Evolutionary conservation across 2,113 vertebrate species (phyloP), one percentile per base, ranked within the genome.

Genomic region (Trematocara marginatum): DNA sequence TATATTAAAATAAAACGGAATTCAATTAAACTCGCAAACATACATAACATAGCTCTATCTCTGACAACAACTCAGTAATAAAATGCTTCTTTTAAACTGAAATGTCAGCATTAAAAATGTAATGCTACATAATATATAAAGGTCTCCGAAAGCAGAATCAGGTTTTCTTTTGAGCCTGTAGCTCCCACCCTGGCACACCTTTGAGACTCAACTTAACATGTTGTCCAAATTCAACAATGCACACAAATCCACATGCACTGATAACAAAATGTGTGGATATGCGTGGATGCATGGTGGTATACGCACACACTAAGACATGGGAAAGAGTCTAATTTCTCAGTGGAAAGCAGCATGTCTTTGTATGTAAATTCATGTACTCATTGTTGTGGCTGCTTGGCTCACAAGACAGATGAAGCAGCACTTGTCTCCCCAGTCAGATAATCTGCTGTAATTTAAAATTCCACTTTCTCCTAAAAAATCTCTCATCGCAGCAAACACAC

Each of bases 341-440:
- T 34, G 11, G 5, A 78, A 79, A 45, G 34, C 16, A 26, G 4
- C 20, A 18, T 52, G 18, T 90, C 79, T 88, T 76, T 76, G 42
- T 35, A 66, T 3, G 2, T 9, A 6, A 54, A 61, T 35, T 86
- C 18, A 53, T 80, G 54, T 64, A 80, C 79, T 83, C n/a, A 81
- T 80, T 49, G 10, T 57, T 10, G 42, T 4, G 6, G 56, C 61
- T n/a, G 4, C 23, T 35, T 56, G 66, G 80, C 26, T 78, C 20
- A 81, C 20, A 42, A 59, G 78, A 35, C 1, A 11, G 42, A 49
- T 51, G 20, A 78, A 81, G 45, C 51, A 61, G 66, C 78, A 57
- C 71, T 35, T 51, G 83, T 78, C 18, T 81, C 76, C 47, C 45
- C 81, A 82, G 20, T 90, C 82, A 83, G 83, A 90, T 79, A 5